phyloP scores from a whole-genome alignment of 2,113 vertebrate species.

The Zosterops hypoxanthus region DNA sequence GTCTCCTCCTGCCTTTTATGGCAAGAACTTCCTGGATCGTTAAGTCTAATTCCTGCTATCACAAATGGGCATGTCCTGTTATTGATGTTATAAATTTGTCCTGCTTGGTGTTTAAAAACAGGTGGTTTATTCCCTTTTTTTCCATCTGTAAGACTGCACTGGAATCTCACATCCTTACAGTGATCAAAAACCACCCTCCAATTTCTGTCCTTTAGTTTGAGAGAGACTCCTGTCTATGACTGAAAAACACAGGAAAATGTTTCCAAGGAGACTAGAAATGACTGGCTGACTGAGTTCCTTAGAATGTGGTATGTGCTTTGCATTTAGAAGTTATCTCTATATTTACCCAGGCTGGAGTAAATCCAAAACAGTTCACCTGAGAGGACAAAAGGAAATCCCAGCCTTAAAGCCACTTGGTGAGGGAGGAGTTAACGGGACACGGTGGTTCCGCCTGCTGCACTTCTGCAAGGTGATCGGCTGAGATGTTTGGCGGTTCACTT shows the following conservation, averaged over 20 bases:
- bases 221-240: neutral
- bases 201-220: neutral
- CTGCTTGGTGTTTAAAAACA: neutral
- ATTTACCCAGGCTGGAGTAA: neutral
- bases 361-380: neutral
- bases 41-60: neutral
- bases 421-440: constrained; percentile 21
- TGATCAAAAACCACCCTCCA: neutral
- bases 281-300: neutral
- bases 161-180: neutral
- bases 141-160: neutral
- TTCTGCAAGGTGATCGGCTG: constrained; percentile 8
- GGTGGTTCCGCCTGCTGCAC: neutral
- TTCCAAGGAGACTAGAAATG: neutral
- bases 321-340: neutral
- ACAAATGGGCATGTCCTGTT: neutral
- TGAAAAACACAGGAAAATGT: neutral
- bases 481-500: neutral
- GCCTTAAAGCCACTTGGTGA: neutral
- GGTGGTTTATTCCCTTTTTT: neutral
- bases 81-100: neutral
- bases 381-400: neutral
- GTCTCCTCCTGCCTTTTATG: neutral
- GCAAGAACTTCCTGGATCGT: neutral
- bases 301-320: neutral